Evolutionary conservation across 2,888 invertebrate genomes (phyloP).

Genomic region (Drosophila rellima): DNA sequence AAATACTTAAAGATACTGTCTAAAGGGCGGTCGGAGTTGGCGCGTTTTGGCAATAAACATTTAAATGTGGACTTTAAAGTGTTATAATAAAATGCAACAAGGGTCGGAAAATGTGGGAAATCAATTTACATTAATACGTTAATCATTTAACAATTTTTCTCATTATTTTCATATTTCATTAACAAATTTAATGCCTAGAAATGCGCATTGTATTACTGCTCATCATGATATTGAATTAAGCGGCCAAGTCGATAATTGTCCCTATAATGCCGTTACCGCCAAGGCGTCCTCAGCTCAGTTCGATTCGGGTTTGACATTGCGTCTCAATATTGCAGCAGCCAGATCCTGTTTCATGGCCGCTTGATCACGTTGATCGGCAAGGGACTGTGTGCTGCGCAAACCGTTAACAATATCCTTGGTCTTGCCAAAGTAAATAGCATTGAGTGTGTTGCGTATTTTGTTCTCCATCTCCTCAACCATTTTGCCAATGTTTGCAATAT

Average conservation of each 20-base stretch:
- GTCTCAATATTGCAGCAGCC: conserved; percentile 92
- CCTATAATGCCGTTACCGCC: conserved; percentile 31
- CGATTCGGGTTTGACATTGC: conserved; percentile 89
- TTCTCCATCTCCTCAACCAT: conserved; percentile 99
- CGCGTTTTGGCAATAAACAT: conserved; percentile 40
- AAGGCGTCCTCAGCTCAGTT: conserved; percentile 75
- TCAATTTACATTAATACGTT: conserved; percentile 62
- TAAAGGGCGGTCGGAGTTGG: conserved; percentile 65
- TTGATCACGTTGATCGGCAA: conserved; percentile 94
- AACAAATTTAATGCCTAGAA: conserved; percentile 80
- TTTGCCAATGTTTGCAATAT: conserved; percentile 99
- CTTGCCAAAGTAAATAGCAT: conserved; percentile 99
- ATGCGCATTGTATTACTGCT: conserved; percentile 58
- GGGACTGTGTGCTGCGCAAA: conserved; percentile 92
- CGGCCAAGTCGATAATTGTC: conserved; percentile 46
- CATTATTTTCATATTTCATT: conserved; percentile 43
- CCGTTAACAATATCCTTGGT: conserved; percentile 99
- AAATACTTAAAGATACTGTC: conserved; percentile 59
- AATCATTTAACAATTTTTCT: conserved; percentile 57
- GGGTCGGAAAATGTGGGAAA: conserved; percentile 44
- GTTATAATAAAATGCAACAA: conserved; percentile 60
- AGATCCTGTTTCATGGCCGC: conserved; percentile 94
- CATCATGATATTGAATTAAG: conserved; percentile 56
- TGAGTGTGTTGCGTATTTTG: conserved; percentile 98
- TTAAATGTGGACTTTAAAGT: conserved; percentile 39